Evolutionary conservation across 2,888 invertebrate species (phyloP).

Genomic region (Actias luna): DNA sequence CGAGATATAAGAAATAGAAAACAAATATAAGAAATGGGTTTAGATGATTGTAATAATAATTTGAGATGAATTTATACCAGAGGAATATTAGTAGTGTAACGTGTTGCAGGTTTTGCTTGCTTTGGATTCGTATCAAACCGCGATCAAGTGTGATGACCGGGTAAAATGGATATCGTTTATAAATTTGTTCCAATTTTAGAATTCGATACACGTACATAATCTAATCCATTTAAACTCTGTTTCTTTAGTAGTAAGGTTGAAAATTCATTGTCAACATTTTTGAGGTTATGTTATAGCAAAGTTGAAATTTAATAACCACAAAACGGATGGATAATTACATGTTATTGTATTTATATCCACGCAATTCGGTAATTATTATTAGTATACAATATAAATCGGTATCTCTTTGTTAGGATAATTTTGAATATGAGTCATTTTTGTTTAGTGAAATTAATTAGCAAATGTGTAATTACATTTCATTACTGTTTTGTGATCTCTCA

Average conservation of each 20-base stretch:
- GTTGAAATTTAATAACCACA: constrained; percentile 6
- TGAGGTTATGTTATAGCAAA: not conserved
- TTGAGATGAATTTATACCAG: not conserved
- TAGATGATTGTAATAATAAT: not conserved
- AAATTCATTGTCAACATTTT: constrained; percentile 1
- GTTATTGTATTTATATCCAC: not conserved
- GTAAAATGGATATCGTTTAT: constrained; percentile 30
- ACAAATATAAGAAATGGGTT: no score
- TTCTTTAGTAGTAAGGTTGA: not conserved
- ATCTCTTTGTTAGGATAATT: not conserved
- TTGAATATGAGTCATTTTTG: not conserved
- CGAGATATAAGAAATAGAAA: no score
- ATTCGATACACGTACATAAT: not conserved
- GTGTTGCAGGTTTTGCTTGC: constrained; percentile 38
- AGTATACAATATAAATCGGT: not conserved
- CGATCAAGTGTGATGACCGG: constrained; percentile 37
- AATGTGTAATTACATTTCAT: no score
- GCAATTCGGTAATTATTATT: not conserved
- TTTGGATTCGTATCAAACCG: constrained; percentile 27
- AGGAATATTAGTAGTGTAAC: constrained; percentile 25
- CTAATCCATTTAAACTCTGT: not conserved
- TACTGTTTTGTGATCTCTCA: no score
- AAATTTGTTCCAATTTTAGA: constrained; percentile 28
- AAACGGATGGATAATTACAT: not conserved
- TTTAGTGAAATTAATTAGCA: not conserved